phyloP scores from a whole-genome alignment of 2,888 invertebrate genomes.

The Cyclophora albipunctata region DNA sequence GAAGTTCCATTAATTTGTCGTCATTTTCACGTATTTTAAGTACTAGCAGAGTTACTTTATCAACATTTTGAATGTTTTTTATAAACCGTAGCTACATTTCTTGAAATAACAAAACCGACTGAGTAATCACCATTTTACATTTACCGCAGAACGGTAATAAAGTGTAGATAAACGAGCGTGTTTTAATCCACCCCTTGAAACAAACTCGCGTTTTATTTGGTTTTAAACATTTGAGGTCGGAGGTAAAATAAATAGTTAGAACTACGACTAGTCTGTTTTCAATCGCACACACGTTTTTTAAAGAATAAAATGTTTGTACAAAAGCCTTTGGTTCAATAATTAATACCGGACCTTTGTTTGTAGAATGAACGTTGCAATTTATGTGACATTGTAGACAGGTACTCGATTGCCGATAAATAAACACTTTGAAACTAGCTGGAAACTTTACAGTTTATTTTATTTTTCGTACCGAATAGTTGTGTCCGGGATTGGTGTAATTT shows the following conservation, averaged over 20 bases:
- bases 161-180: background rate
- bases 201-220: slow-evolving; percentile 10
- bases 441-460: too few species aligned
- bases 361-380: background rate
- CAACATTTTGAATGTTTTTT: too few species aligned
- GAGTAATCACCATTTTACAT: background rate
- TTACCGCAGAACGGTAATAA: background rate
- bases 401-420: background rate
- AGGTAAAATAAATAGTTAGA: slow-evolving; percentile 10
- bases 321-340: background rate
- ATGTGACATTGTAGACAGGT: background rate
- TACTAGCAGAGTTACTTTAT: too few species aligned
- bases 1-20: too few species aligned
- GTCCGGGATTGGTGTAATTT: too few species aligned
- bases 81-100: too few species aligned
- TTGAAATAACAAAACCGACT: too few species aligned
- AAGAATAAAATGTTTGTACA: background rate
- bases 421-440: background rate
- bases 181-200: slow-evolving; percentile 3
- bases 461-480: too few species aligned
- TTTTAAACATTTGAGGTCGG: slow-evolving; percentile 10
- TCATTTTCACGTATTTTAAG: too few species aligned
- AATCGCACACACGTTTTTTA: too few species aligned
- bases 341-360: background rate
- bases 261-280: background rate